Evolutionary conservation across 2,113 vertebrate genomes (phyloP).

Genomic region (rat (Rattus norvegicus)): DNA sequence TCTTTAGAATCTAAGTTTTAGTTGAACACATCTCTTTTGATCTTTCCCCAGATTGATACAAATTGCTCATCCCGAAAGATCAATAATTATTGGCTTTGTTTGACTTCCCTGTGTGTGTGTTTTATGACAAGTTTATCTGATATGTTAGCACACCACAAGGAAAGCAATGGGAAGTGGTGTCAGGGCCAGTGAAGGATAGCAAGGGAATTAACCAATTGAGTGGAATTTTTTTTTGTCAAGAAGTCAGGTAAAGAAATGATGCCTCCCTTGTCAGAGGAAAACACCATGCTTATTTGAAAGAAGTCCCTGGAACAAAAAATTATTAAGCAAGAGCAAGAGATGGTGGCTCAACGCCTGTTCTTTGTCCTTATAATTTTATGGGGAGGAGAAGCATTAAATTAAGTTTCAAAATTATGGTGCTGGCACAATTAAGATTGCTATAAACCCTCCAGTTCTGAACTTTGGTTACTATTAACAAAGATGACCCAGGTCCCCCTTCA

Average conservation of each 20-base stretch:
- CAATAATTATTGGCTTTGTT: slow-evolving; percentile 68
- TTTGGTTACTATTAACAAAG: background rate
- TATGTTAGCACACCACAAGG: background rate
- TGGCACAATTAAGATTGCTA: background rate
- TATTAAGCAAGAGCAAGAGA: background rate
- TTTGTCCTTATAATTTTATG: background rate
- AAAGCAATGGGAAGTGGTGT: slow-evolving; percentile 30
- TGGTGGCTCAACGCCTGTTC: background rate
- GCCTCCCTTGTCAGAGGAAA: slow-evolving; percentile 11
- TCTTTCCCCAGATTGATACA: slow-evolving; percentile 57
- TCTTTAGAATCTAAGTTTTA: slow-evolving; percentile 20
- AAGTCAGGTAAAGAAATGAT: slow-evolving; percentile 48
- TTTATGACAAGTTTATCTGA: slow-evolving; percentile 63
- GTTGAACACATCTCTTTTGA: slow-evolving; percentile 57
- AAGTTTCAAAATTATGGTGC: background rate
- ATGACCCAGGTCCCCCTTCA: background rate
- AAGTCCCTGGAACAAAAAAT: slow-evolving; percentile 29
- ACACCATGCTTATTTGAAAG: slow-evolving; percentile 40
- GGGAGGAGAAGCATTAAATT: background rate
- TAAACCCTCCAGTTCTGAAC: background rate
- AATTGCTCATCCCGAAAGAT: slow-evolving; percentile 59
- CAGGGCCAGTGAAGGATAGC: background rate
- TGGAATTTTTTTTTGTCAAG: background rate
- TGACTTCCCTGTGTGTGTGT: background rate
- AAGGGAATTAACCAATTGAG: slow-evolving; percentile 1